phyloP scores from a whole-genome alignment of 2,797 vertebrate species.

The Myiotriccus ornatus region DNA sequence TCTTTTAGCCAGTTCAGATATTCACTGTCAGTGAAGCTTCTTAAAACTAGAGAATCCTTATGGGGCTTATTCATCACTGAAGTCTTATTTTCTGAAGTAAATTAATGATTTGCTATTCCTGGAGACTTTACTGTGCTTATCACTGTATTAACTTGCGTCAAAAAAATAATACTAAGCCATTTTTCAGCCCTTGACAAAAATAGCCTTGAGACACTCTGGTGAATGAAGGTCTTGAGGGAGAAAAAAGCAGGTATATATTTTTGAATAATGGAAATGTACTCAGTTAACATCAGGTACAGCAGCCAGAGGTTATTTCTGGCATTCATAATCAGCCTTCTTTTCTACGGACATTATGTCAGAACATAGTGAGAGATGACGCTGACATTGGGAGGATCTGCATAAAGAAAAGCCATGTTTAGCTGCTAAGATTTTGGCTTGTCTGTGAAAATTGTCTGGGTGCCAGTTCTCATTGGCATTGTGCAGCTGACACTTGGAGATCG shows the following conservation, averaged over 20 bases:
- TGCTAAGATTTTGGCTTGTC: neutral
- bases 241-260: slow-evolving; percentile 51
- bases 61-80: slow-evolving; percentile 63
- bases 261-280: slow-evolving; percentile 66
- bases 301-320: slow-evolving; percentile 7
- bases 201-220: slow-evolving; percentile 57
- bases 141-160: slow-evolving; percentile 74
- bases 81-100: slow-evolving; percentile 74
- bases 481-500: neutral
- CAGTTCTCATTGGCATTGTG: neutral
- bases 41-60: slow-evolving; percentile 60
- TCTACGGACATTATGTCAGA: neutral
- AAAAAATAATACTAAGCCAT: slow-evolving; percentile 68
- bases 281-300: slow-evolving; percentile 52
- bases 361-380: neutral
- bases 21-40: slow-evolving; percentile 32
- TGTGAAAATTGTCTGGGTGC: neutral
- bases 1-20: slow-evolving; percentile 54
- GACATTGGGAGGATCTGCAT: neutral
- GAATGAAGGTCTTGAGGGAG: slow-evolving; percentile 48
- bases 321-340: neutral
- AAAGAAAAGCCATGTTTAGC: neutral
- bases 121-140: slow-evolving; percentile 72
- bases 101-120: slow-evolving; percentile 76
- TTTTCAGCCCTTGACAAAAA: slow-evolving; percentile 73